Evolutionary conservation across 2,113 vertebrate species (phyloP).

Genomic region (Tricholaema leucomelas): DNA sequence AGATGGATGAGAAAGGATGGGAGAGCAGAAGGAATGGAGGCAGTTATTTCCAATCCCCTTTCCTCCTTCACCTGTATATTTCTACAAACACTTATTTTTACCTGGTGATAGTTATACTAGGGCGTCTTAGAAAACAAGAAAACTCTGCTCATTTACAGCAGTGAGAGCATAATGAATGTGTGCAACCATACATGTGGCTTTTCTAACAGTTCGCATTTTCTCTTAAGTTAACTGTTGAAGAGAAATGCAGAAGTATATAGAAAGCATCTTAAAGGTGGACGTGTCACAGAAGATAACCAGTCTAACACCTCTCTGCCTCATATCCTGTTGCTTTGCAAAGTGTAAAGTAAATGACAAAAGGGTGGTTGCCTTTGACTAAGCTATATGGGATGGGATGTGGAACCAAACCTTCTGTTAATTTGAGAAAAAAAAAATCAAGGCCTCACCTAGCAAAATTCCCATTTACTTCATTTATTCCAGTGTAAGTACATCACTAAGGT

Average conservation of each 20-base stretch:
- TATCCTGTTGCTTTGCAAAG: background rate
- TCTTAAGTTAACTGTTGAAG: background rate
- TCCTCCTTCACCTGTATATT: background rate
- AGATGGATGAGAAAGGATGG: background rate
- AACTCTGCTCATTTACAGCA: background rate
- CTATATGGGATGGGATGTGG: background rate
- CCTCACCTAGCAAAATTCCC: background rate
- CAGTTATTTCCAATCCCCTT: background rate
- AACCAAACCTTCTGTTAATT: background rate
- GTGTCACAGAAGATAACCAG: background rate
- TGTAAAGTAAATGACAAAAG: background rate
- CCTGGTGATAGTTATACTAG: background rate
- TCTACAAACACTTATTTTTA: background rate
- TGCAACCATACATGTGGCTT: background rate
- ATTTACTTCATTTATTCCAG: background rate
- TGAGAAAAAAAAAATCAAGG: background rate
- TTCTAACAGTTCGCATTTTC: background rate
- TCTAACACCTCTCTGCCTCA: background rate
- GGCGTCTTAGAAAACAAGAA: background rate
- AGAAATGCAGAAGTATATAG: background rate
- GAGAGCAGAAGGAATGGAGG: background rate
- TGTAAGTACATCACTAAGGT: accelerated
- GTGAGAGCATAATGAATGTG: background rate
- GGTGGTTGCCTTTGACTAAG: background rate
- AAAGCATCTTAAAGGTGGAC: background rate